Percentiles rank a stretch among this genome's conserved stretches.
phyloP scores from a whole-genome alignment of 53 echinoderm and acorn worm genomes.

The Stichopus horrens region DNA sequence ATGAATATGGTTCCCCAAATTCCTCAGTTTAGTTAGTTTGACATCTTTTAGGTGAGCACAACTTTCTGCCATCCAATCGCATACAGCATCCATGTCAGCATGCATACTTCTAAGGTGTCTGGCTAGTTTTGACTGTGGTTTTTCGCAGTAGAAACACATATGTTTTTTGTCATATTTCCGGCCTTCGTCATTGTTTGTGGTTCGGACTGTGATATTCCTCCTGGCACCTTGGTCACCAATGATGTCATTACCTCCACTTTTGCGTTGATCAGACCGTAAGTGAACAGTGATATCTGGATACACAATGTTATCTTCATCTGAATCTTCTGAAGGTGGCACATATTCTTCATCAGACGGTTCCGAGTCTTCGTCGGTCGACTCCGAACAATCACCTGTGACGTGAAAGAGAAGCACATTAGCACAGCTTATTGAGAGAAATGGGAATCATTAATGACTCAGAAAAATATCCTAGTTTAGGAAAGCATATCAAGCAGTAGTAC shows the following conservation, averaged over 20 bases:
- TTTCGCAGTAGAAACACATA: slow-evolving; percentile 67
- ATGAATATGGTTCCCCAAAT: slow-evolving; percentile 64
- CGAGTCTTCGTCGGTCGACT: not conserved
- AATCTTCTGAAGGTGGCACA: slow-evolving; percentile 16
- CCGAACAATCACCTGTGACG: not conserved
- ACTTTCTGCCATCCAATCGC: slow-evolving; percentile 50
- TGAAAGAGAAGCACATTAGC: not conserved
- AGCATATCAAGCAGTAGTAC: no score
- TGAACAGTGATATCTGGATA: slow-evolving; percentile 2
- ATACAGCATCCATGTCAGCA: slow-evolving; percentile 52
- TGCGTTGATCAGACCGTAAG: not conserved
- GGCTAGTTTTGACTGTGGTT: slow-evolving; percentile 59
- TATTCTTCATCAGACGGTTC: not conserved
- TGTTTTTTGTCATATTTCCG: slow-evolving; percentile 65
- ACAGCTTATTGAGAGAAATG: no score
- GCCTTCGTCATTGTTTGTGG: slow-evolving; percentile 22
- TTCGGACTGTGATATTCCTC: not conserved
- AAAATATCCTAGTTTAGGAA: no score
- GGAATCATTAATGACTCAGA: no score
- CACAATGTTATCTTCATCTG: not conserved
- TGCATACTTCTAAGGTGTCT: slow-evolving; percentile 62
- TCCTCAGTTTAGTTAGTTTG: slow-evolving; percentile 63
- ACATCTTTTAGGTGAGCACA: slow-evolving; percentile 28
- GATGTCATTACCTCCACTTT: not conserved
- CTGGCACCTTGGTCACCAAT: not conserved